These are phyloP conservation scores for Rhodinocichla rosea DNA, from an alignment of 2,113 vertebrate species.

Conservation along the genomic window DNA sequence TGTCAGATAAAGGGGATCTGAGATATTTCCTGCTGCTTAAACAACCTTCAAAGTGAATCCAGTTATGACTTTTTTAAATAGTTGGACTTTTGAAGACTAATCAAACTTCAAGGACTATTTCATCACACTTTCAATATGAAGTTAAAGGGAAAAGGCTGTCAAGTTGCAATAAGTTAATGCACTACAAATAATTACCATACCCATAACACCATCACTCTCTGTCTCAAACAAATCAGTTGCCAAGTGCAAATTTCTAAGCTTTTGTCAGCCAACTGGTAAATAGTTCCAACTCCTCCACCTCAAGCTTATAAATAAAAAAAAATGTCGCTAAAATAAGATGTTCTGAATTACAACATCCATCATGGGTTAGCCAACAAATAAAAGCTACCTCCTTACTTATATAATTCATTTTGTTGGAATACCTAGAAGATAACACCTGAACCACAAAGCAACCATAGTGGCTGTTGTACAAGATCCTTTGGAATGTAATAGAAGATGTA, in stretches of 20 bases:
- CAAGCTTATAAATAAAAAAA: neutral
- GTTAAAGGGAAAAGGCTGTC: neutral
- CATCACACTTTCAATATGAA: neutral
- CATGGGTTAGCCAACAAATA: neutral
- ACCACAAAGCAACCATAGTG: neutral
- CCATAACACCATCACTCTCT: neutral
- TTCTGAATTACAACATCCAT: neutral
- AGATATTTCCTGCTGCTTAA: neutral
- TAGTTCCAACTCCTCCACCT: neutral
- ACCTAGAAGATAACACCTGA: neutral
- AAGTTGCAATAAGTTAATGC: neutral
- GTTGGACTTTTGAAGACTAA: neutral
- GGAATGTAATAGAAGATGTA: neutral
- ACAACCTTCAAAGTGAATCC: neutral
- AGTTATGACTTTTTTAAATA: neutral
- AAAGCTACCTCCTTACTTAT: neutral
- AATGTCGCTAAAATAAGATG: neutral
- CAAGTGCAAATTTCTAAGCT: neutral
- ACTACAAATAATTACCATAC: neutral
- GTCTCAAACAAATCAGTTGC: neutral
- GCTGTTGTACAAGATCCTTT: neutral
- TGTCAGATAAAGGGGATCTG: neutral
- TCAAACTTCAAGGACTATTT: neutral
- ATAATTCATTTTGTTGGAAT: neutral
- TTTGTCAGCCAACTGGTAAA: neutral